Evolutionary conservation across 2,888 invertebrate species (phyloP), one percentile per base, ranked within the genome.

Genomic region (Aphrophora alni): DNA sequence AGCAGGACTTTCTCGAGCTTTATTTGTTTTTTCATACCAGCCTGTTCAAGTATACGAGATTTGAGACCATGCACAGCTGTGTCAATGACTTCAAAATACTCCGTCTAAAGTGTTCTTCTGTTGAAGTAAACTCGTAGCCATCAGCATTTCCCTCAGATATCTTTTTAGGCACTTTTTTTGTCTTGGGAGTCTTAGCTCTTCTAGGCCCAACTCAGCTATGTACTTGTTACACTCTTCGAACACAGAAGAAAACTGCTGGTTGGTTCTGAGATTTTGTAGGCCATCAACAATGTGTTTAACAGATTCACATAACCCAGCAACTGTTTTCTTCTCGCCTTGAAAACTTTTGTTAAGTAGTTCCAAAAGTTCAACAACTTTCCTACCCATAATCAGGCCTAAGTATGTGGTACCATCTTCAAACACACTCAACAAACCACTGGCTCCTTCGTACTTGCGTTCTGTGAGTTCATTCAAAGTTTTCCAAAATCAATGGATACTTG

Each of bases 321-420:
- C n/a, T 3, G 70, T 21, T 7, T 21, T 70, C 7, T 70, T 70
- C 21, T 70, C 21, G 12, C 21, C 70, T 70, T 70, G 70, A 24
- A 24, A 24, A n/a, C 70, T 70, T 24, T 70, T 70, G 70, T 70
- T 70, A 3, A 24, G 21, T 21, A 70, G 10, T 14, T 70, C 25
- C 21, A 70, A 7, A 14, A 70, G 2, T 70, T 12, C 70, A 70
- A 24, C 27, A 2, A 70, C 70, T 21, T 70, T 24, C 7, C 21
- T n/a, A n/a, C 21, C 70, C 70, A 70, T 24, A 21, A 70, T 2
- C 10, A 70, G 21, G 24, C 70, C 70, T 4, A 70, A 7, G 21
- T 70, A 70, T n/a, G 25, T 70, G 2, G n/a, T 70, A 14, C 25
- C 70, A 27, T 75, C 75, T 44, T 44, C 44, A 75, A 75, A 75